Percentiles rank a stretch among this genome's conserved stretches.
Evolutionary conservation across 2,113 vertebrate species (phyloP).

Genomic region (Ophiodon elongatus): DNA sequence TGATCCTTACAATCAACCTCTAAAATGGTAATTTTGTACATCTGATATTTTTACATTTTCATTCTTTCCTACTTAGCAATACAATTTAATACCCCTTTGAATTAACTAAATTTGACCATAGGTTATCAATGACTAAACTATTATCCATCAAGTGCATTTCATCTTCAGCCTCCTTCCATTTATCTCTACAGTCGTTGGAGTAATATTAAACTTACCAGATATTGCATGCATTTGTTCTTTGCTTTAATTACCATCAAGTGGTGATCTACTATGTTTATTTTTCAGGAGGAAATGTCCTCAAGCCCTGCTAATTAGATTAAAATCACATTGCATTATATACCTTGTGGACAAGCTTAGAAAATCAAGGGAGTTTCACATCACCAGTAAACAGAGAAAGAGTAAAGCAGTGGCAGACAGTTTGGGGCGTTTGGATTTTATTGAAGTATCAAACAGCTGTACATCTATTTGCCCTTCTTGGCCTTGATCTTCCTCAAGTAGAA

Average conservation of each 20-base stretch:
- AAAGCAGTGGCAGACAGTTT: slow-evolving; percentile 8
- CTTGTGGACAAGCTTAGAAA: neutral
- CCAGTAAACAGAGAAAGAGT: neutral
- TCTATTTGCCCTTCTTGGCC: slow-evolving; percentile 99
- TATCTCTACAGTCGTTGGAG: too few species aligned
- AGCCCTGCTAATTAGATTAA: neutral
- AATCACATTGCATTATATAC: neutral
- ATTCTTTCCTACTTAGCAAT: too few species aligned
- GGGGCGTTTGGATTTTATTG: slow-evolving; percentile 80
- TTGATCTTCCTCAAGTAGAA: slow-evolving; percentile 99
- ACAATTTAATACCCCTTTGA: too few species aligned
- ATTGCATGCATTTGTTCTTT: too few species aligned
- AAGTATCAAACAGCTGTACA: slow-evolving; percentile 83
- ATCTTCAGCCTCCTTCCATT: too few species aligned
- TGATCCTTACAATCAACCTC: too few species aligned
- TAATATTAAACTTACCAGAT: too few species aligned
- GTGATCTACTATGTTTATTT: neutral
- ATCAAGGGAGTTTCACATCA: neutral
- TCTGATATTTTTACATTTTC: too few species aligned
- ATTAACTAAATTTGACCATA: too few species aligned
- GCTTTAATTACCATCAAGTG: neutral
- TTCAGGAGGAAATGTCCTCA: neutral
- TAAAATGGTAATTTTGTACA: too few species aligned
- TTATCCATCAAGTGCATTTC: too few species aligned
- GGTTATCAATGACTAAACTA: too few species aligned